Evolutionary conservation across 2,797 vertebrate genomes (phyloP).

Genomic region (Eutrigla gurnardus): DNA sequence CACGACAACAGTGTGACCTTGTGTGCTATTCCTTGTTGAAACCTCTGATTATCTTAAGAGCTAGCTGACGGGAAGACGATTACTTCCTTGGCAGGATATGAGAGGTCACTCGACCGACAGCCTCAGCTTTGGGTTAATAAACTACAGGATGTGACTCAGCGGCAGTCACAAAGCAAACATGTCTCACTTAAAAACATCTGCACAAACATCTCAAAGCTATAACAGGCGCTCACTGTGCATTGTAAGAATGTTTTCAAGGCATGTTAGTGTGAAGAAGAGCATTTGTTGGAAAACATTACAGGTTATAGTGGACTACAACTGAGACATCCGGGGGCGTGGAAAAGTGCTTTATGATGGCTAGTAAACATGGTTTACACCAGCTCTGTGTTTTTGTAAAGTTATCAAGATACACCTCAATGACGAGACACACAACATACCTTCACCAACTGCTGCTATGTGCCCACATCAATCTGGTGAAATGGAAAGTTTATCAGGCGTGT

Average conservation of each 20-base stretch:
- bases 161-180: conserved; percentile 37
- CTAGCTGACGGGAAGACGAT: conserved; percentile 1
- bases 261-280: background rate
- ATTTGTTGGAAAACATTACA: conserved; percentile 2
- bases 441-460: background rate
- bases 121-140: conserved; percentile 58
- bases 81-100: conserved; percentile 49
- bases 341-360: background rate
- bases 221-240: background rate
- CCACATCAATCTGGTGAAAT: background rate
- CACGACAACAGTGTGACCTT: conserved; percentile 31
- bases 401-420: too few relatives aligned
- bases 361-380: background rate
- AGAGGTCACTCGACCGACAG: conserved; percentile 35
- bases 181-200: conserved; percentile 36
- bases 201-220: conserved; percentile 34
- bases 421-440: conserved; percentile 2
- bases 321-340: background rate
- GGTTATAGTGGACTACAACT: conserved; percentile 2
- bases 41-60: conserved; percentile 13
- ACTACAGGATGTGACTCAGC: conserved; percentile 62
- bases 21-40: conserved; percentile 28
- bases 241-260: background rate
- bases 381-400: background rate
- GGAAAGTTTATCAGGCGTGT: conserved; percentile 26